phyloP scores from a whole-genome alignment of 2,113 vertebrate genomes.

The Sardina pilchardus region DNA sequence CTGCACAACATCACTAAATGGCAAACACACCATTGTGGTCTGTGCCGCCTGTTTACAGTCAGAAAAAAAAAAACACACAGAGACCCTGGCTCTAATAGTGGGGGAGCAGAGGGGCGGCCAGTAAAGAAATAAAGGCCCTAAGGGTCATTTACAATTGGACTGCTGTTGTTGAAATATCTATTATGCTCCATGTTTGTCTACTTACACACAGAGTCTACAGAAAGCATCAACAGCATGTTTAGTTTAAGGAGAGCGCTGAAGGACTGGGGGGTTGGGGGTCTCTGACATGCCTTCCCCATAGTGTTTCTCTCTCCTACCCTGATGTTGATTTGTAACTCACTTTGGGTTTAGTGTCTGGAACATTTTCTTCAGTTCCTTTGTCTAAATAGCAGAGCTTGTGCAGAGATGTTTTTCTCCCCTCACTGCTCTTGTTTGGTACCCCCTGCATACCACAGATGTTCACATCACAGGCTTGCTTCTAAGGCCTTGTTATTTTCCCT shows the following conservation, averaged over 20 bases:
- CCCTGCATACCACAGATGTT: slow-evolving; percentile 44
- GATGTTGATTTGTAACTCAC: slow-evolving; percentile 39
- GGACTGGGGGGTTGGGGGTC: neutral
- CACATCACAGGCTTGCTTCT: slow-evolving; percentile 26
- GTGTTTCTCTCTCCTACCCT: neutral
- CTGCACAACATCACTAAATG: slow-evolving; percentile 27
- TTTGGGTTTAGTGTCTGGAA: slow-evolving; percentile 32
- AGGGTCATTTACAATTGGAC: neutral
- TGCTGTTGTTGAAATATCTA: neutral
- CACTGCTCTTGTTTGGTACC: slow-evolving; percentile 31
- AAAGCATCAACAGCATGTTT: neutral
- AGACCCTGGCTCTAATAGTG: too few species aligned
- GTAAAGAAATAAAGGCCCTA: neutral
- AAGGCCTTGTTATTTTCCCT: slow-evolving; percentile 28
- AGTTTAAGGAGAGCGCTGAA: slow-evolving; percentile 1
- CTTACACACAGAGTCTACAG: neutral
- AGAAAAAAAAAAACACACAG: neutral
- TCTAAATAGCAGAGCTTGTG: slow-evolving; percentile 21
- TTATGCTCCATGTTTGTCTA: neutral
- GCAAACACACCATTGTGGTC: neutral
- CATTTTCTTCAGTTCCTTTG: slow-evolving; percentile 23
- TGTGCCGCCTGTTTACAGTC: neutral
- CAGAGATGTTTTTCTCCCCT: slow-evolving; percentile 15
- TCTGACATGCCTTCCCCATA: neutral
- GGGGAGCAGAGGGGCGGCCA: neutral